Evolutionary conservation across 35 echinoderm and acorn worm genomes (phyloP).

Genomic region (Apostichopus japonicus): DNA sequence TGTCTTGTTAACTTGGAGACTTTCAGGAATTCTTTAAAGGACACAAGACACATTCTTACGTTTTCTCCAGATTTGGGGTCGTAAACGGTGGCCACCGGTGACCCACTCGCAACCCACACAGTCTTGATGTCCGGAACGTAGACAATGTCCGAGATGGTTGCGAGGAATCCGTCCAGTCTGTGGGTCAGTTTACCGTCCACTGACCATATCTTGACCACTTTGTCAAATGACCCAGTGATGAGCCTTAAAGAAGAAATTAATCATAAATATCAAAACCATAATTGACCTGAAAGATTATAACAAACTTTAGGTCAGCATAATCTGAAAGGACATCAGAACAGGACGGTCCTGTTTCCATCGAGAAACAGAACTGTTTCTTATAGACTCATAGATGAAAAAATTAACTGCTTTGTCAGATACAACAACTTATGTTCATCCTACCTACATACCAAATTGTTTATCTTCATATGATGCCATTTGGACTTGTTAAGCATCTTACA

Average conservation of each 20-base stretch:
- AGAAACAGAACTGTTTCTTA: too few species aligned
- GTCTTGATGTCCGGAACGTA: constrained; percentile 98
- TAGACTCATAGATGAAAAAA: too few species aligned
- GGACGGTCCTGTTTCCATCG: too few species aligned
- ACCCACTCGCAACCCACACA: constrained; percentile 86
- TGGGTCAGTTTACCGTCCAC: constrained; percentile 97
- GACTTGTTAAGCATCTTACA: too few species aligned
- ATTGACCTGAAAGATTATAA: not conserved
- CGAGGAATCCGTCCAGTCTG: constrained; percentile 86
- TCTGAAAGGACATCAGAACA: too few species aligned
- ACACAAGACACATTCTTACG: constrained; percentile 51
- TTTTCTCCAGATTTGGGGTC: constrained; percentile 98
- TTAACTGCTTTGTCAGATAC: too few species aligned
- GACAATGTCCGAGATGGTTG: constrained; percentile 84
- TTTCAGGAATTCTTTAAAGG: not conserved
- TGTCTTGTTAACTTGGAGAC: too few species aligned
- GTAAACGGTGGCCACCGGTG: constrained; percentile 77
- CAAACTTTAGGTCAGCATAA: too few species aligned
- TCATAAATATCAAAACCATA: not conserved
- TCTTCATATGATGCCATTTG: too few species aligned
- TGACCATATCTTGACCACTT: constrained; percentile 99
- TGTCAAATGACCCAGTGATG: constrained; percentile 96
- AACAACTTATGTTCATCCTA: too few species aligned
- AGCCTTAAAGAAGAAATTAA: constrained; percentile 60
- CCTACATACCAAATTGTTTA: too few species aligned